A percentile compares a stretch with the other conserved stretches of the same genome.
Evolutionary conservation across 35 echinoderm and acorn worm species (phyloP).

Genomic region (Diadema setosum): DNA sequence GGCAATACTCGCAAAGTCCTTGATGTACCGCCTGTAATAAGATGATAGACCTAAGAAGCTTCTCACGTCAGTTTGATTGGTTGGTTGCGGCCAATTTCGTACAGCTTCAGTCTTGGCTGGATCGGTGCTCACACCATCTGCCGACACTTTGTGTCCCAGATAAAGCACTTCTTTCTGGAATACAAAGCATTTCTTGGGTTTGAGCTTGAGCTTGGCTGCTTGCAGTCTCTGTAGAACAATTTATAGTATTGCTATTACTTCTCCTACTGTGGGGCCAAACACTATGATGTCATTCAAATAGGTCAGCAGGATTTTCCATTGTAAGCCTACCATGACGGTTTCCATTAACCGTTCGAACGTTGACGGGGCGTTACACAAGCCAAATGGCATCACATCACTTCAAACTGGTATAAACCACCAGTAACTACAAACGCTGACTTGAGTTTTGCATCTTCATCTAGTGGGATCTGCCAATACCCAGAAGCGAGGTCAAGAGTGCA

Average conservation of each 20-base stretch:
- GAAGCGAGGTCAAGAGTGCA: too few relatives aligned
- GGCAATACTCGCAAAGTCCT: too few relatives aligned
- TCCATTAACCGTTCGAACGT: slow-evolving; percentile 75
- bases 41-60: too few relatives aligned
- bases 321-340: neutral
- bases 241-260: neutral
- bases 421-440: slow-evolving; percentile 36
- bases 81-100: too few relatives aligned
- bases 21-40: too few relatives aligned
- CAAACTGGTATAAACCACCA: slow-evolving; percentile 29
- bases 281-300: slow-evolving; percentile 29
- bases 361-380: slow-evolving; percentile 54
- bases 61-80: too few relatives aligned
- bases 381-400: slow-evolving; percentile 71
- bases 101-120: neutral
- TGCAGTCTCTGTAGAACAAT: neutral
- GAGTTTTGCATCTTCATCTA: neutral
- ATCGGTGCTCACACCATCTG: neutral
- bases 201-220: neutral
- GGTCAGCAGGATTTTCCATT: slow-evolving; percentile 28
- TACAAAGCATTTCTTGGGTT: neutral
- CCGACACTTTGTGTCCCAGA: neutral
- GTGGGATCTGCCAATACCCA: too few relatives aligned
- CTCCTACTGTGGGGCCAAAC: neutral
- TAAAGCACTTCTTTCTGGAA: neutral